A percentile compares a stretch with the other conserved stretches of the same genome.
Conservation (phyloP, 2,888 invertebrate species). For the Pseudococcus viburni region DNA sequence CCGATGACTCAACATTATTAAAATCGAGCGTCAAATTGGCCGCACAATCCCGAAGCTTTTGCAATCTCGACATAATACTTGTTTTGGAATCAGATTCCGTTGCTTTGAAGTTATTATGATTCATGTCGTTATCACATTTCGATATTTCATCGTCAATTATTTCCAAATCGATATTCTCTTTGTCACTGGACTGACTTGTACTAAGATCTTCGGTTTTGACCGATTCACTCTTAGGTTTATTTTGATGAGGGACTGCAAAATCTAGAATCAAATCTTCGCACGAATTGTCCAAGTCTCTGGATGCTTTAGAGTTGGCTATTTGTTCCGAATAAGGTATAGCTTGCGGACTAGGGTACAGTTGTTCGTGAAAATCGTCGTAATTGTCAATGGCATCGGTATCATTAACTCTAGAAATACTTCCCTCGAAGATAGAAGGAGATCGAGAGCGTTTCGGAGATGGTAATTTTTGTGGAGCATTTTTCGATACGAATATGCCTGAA, state of each 20-base stretch:
- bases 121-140: background rate
- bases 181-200: background rate
- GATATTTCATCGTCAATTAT: background rate
- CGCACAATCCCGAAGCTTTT: background rate
- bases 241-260: slow-evolving; percentile 2
- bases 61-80: background rate
- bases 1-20: too few relatives aligned
- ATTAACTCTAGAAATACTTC: background rate
- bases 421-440: background rate
- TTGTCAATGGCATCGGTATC: background rate
- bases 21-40: background rate
- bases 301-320: background rate
- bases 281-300: background rate
- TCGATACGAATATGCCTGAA: slow-evolving; percentile 31
- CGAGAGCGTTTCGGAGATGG: background rate
- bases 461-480: too few relatives aligned
- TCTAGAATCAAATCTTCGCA: slow-evolving; percentile 44
- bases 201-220: background rate
- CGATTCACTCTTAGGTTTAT: background rate
- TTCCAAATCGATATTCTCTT: background rate
- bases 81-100: background rate
- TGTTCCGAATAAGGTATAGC: background rate
- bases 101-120: background rate
- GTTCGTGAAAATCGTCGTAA: background rate
- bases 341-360: background rate